Evolutionary conservation across 2,888 invertebrate genomes (phyloP), one percentile per base, ranked within the genome.

Genomic region (Drosophila anomelani): DNA sequence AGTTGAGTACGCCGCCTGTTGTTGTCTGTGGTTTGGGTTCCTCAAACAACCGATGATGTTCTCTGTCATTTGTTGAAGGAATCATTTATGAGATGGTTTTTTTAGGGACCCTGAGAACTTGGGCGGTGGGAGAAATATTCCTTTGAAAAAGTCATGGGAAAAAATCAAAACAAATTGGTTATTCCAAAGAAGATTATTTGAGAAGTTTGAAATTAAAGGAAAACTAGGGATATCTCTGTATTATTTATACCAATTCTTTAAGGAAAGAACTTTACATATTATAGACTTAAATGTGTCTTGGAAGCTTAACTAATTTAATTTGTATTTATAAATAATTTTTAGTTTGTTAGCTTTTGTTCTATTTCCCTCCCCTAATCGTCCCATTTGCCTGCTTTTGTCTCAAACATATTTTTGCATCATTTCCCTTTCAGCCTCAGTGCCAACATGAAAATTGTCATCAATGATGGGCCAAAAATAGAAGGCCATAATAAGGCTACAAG

Each of bases 401-500:
- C 20, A 43, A 23, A 60, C 55, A 60, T 29, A 41, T 55, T 55
- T 34, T 47, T 29, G 39, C 69, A 38, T 29, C 32, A 49, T 56
- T 68, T 56, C 34, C 68, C 20, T 36, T 17, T 36, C 12, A 6
- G 26, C 47, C 20, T 5, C 12, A 23, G 12, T 41, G 63, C 63
- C 12, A 44, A 69, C 29, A 46, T 29, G 38, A 62, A 54, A 62
- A 67, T 46, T 61, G 46, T 36, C 55, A 79, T 61, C 76, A 78
- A 72, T 79, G 46, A 59, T 55, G 34, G 54, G 13, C 75, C 74
- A 57, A 57, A 77, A 75, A 87, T 77, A 85, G 77, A 77, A 55
- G 72, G 34, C 44, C 56, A 71, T 66, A 62, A 76, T 70, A 72
- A 78, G 71, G 34, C 49, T 39, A 36, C 62, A 57, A 71, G 63